Percentiles rank a stretch among this genome's conserved stretches.
These are phyloP conservation scores for Clostera curtula DNA, from an alignment of 2,888 invertebrate species.

Conservation along the genomic window DNA sequence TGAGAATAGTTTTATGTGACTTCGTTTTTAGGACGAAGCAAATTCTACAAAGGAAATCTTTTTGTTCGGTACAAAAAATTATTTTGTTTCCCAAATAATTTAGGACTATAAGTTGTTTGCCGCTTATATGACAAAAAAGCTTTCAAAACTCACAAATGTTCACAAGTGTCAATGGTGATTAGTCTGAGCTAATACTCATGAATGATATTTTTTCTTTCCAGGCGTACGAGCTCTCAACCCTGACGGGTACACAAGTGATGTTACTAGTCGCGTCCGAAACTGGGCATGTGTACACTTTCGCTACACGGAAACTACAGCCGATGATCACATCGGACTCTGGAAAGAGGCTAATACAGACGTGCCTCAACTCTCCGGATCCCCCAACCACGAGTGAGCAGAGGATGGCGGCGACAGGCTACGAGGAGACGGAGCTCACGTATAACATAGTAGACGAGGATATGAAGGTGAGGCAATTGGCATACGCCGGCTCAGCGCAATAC, in stretches of 20 bases:
- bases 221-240: constrained; percentile 99
- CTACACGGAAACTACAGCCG: constrained; percentile 97
- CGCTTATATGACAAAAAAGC: constrained; percentile 12
- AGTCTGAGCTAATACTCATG: background rate
- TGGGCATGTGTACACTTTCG: constrained; percentile 99
- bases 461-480: constrained; percentile 98
- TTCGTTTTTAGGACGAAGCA: constrained; percentile 5
- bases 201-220: constrained; percentile 53
- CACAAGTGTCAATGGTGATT: constrained; percentile 16
- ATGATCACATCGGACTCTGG: constrained; percentile 99
- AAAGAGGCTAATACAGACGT: constrained; percentile 98
- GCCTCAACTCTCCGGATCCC: constrained; percentile 97
- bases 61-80: constrained; percentile 1
- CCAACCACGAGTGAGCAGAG: constrained; percentile 91
- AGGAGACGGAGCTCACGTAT: constrained; percentile 98
- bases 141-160: constrained; percentile 25
- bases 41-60: background rate
- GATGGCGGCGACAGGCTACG: constrained; percentile 98
- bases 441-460: constrained; percentile 96
- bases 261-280: constrained; percentile 98
- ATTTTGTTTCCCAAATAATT: constrained; percentile 1
- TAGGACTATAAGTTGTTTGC: constrained; percentile 1
- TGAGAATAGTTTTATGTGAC: too few relatives aligned
- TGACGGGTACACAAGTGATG: constrained; percentile 99
- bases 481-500: constrained; percentile 83